These are phyloP conservation scores for Diplodus sargus DNA, from an alignment of 2,797 vertebrate genomes.

Conservation along the genomic window DNA sequence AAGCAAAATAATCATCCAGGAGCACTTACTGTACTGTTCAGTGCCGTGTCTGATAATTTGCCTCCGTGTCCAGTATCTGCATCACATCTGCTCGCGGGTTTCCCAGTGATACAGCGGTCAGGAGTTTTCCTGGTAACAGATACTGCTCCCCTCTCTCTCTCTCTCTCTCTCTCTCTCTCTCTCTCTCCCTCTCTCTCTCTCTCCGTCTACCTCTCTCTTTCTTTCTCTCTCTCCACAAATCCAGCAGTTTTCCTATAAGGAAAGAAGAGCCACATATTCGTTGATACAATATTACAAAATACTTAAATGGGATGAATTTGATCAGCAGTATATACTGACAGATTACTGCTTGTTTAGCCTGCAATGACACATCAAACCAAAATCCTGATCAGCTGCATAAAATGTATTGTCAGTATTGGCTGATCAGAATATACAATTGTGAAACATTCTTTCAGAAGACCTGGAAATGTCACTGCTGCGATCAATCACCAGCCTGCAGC, in stretches of 20 bases:
- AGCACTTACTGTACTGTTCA: slow-evolving; percentile 75
- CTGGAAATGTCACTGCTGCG: slow-evolving; percentile 7
- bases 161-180: slow-evolving; percentile 10
- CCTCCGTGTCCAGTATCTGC: slow-evolving; percentile 61
- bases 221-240: slow-evolving; percentile 31
- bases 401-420: slow-evolving; percentile 4
- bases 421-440: background rate
- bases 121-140: slow-evolving; percentile 66
- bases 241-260: slow-evolving; percentile 44
- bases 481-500: slow-evolving; percentile 33
- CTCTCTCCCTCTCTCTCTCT: slow-evolving; percentile 24
- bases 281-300: slow-evolving; percentile 2
- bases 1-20: slow-evolving; percentile 48
- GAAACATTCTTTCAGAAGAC: slow-evolving; percentile 14
- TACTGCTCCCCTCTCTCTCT: slow-evolving; percentile 23
- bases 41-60: slow-evolving; percentile 52
- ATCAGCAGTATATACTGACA: background rate
- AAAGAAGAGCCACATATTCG: slow-evolving; percentile 29
- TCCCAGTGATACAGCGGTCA: slow-evolving; percentile 53
- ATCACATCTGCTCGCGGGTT: slow-evolving; percentile 66
- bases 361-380: background rate
- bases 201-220: slow-evolving; percentile 18
- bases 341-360: background rate
- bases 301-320: background rate
- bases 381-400: slow-evolving; percentile 2